Conservation (phyloP, 1,140 invertebrate genomes). For the Globodera rostochiensis region DNA sequence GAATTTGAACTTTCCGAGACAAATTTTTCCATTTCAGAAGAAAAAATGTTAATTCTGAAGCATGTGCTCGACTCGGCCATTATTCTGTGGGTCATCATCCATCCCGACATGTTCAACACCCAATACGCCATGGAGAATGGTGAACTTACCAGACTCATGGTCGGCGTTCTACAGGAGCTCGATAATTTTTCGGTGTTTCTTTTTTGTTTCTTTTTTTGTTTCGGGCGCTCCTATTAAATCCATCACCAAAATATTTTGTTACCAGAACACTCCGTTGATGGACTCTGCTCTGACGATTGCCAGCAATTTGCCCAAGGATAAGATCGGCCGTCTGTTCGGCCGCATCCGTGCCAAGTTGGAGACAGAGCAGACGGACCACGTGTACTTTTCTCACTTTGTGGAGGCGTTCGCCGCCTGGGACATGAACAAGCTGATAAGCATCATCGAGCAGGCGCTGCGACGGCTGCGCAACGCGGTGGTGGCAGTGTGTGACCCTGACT, state of each 20-base stretch:
- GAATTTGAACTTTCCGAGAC: too few relatives aligned
- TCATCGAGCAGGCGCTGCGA: slow-evolving; percentile 20
- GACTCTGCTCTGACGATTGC: slow-evolving; percentile 38
- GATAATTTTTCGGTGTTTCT: slow-evolving; percentile 32
- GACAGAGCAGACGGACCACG: neutral
- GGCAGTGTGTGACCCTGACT: slow-evolving; percentile 3
- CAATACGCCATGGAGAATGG: slow-evolving; percentile 19
- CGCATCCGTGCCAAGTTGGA: slow-evolving; percentile 22
- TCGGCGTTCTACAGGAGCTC: slow-evolving; percentile 27
- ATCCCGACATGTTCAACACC: slow-evolving; percentile 27
- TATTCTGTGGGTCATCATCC: slow-evolving; percentile 35
- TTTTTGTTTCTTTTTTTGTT: neutral
- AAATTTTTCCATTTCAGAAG: slow-evolving; percentile 4
- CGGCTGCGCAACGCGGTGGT: slow-evolving; percentile 22
- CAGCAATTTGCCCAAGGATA: slow-evolving; percentile 34
- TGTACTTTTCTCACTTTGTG: slow-evolving; percentile 35
- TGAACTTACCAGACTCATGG: slow-evolving; percentile 21
- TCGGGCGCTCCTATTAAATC: too few relatives aligned
- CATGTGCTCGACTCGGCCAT: slow-evolving; percentile 39
- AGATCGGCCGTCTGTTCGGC: slow-evolving; percentile 25
- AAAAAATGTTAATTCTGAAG: slow-evolving; percentile 30
- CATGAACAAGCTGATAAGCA: slow-evolving; percentile 27
- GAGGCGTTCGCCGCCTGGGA: slow-evolving; percentile 40
- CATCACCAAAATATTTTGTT: neutral
- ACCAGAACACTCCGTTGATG: slow-evolving; percentile 24